Evolutionary conservation across 1,140 invertebrate genomes (phyloP), one percentile per base, ranked within the genome.

Genomic region (Plutomurus gul): DNA sequence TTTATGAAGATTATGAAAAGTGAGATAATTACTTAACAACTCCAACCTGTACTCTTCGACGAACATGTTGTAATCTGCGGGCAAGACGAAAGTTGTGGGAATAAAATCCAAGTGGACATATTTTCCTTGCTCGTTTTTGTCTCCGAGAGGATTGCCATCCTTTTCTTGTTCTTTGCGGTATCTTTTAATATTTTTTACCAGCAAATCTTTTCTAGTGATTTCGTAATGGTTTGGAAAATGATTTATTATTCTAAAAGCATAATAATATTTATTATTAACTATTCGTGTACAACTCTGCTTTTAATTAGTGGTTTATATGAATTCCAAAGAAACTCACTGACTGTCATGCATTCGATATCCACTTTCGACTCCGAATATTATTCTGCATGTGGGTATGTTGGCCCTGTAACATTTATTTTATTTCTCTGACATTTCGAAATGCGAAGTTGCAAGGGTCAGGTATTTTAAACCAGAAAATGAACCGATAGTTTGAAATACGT

Each of bases 171-270:
- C 95, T 84, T 95, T 94, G 37, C 95, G 87, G 86, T 98, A 98
- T 40, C 96, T 88, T 86, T 97, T 98, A 72, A 98, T 96, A 86
- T 98, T 98, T 87, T 97, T 97, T 3, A 98, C 95, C 76, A 98
- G 89, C 22, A 98, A 87, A 88, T 98, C 96, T 87, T 98, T 98
- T 1, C 96, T 88, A 3, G 96, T 96, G 16, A 98, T 87, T 85
- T 98, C 96, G 84, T 97, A 97, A 87, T 98, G 95, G 87, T 96
- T 98, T 0, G 94, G 94, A 87, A 95, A 96, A 86, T 96, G 94
- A 88, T 96, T 96, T 36, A 96, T 95, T 72, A 94, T 88, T 86
- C 92, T 92, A 81, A 49, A 77, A 49, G 56, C 82, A 80, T 36
- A 43, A 3, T 76, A 75, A n/a, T 8, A 65, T 72, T 46, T 11